These are phyloP conservation scores for Platorchestia sp. DNA, from an alignment of 1,140 invertebrate genomes.

Conservation along the genomic window DNA sequence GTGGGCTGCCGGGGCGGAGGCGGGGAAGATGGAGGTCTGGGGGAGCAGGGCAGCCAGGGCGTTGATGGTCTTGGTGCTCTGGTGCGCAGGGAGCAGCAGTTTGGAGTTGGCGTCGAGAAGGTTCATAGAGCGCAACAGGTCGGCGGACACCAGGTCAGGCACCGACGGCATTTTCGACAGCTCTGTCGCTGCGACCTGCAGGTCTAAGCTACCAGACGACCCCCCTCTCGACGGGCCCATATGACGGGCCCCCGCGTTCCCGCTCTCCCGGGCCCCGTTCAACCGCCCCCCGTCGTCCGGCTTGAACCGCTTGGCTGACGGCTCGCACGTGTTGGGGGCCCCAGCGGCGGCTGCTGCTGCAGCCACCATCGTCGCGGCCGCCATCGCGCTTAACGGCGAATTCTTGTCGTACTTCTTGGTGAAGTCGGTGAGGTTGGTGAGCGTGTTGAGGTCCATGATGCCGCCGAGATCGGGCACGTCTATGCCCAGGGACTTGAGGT, in stretches of 20 bases:
- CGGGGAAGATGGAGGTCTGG: conserved; percentile 67
- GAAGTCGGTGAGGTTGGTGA: neutral
- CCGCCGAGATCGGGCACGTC: conserved; percentile 42
- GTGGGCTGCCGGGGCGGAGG: conserved; percentile 64
- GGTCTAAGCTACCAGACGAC: neutral
- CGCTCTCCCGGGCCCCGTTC: conserved; percentile 60
- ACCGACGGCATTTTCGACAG: conserved; percentile 57
- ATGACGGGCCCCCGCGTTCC: neutral
- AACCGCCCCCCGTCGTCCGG: conserved; percentile 64
- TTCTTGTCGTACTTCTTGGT: conserved; percentile 36
- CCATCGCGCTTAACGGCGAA: neutral
- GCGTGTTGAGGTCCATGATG: conserved; percentile 12
- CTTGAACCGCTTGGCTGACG: conserved; percentile 63
- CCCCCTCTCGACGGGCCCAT: neutral
- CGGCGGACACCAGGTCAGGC: conserved; percentile 65
- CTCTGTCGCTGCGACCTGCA: conserved; percentile 6
- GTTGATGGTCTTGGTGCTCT: conserved; percentile 67
- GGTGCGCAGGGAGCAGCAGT: conserved; percentile 66
- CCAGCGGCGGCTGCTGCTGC: neutral
- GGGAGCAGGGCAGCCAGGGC: conserved; percentile 65
- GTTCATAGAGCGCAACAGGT: conserved; percentile 65
- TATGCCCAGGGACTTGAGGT: conserved; percentile 58
- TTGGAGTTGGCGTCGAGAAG: conserved; percentile 64
- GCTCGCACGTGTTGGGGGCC: conserved; percentile 58
- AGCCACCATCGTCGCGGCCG: neutral